These are phyloP conservation scores for Eurystomus gularis DNA, from an alignment of 2,113 vertebrate species.

Conservation along the genomic window DNA sequence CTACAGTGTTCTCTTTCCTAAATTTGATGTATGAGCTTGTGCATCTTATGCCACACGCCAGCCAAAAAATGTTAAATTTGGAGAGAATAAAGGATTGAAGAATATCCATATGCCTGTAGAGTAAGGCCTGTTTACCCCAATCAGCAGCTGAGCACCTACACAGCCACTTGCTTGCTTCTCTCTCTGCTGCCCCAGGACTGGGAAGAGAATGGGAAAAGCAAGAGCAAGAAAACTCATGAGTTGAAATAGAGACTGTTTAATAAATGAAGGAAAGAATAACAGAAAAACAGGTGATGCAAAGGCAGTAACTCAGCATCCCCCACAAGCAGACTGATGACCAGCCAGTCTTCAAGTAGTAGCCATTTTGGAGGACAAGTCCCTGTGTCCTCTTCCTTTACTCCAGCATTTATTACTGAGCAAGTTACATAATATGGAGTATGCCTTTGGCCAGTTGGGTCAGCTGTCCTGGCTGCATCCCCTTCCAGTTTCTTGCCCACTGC, in stretches of 20 bases:
- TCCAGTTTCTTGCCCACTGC: rapidly evolving
- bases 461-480: background rate
- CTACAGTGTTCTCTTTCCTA: background rate
- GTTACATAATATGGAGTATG: background rate
- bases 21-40: background rate
- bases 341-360: background rate
- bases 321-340: background rate
- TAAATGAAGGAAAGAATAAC: background rate
- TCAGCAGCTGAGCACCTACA: background rate
- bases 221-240: background rate
- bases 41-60: background rate
- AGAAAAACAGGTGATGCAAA: background rate
- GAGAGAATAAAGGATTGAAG: background rate
- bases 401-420: background rate
- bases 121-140: background rate
- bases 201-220: background rate
- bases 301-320: background rate
- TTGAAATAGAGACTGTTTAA: background rate
- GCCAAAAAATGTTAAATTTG: background rate
- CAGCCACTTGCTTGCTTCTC: background rate
- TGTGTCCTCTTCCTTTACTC: background rate
- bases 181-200: rapidly evolving
- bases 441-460: background rate
- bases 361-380: background rate
- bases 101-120: rapidly evolving